Base-by-base conservation (phyloP, 37 sponge, comb jelly and placozoan species). In the Cliona cf. orientalis region DNA sequence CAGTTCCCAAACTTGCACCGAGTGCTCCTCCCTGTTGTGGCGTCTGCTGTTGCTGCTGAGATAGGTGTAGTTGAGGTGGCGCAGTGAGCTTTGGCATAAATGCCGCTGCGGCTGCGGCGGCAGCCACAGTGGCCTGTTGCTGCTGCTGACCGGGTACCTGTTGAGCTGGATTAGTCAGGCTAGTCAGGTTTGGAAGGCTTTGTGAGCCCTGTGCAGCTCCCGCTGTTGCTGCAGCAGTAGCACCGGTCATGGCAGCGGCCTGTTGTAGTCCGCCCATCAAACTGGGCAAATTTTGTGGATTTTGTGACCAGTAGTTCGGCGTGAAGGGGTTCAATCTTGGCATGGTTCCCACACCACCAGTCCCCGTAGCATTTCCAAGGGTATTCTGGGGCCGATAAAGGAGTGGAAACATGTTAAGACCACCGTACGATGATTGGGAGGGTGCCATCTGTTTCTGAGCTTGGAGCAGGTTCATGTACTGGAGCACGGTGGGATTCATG, bases 381-480 rank as follows among this genome's bases (percentile, higher is more conserved):
- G 71, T 2, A 39, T 21, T 39, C 25, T 69, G 21, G 71, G 9
- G 41, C 40, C 21, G 9, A 6, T 32, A 28, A 23, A 42, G 71
- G 23, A 19, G 25, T 38, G 42, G 42, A 23, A 22, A 23, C 12
- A 41, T 69, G 42, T 23, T 34, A 44, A 12, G 25, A 64, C 67
- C n/a, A 35, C 23, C 45, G n/a, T 42, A 68, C n/a, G 46, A 46
- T 3, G 57, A 37, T 29, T 42, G 44, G 11, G 64, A 11, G 46
- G 41, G 37, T n/a, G 35, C 53, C 12, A 23, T 21, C 41, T 58
- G 76, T 21, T 22, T 25, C 57, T 73, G 74, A 1, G 55, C 29
- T 46, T 73, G 74, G 1, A 63, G 25, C 7, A 72, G 45, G 42
- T 59, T 39, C 65, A 82, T 62, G 49, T 72, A 82, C 63, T 82